Base-by-base conservation (phyloP, 2,888 invertebrate genomes). In the Allygus modestus region DNA sequence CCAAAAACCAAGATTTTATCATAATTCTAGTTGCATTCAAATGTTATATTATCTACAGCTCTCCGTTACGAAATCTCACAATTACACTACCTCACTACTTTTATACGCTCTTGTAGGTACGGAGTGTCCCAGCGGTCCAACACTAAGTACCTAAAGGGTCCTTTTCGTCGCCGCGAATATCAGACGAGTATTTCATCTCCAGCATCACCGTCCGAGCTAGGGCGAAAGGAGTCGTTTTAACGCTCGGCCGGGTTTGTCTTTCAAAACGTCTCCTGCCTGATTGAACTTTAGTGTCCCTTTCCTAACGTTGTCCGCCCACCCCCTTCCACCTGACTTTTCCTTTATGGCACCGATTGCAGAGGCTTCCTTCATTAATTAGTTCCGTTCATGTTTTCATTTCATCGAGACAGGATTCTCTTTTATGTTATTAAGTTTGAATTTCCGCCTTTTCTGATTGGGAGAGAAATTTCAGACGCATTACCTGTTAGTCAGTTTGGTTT, bases 301-400 rank as follows among this genome's bases (percentile, higher is more conserved):
- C 46, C 46, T 75, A 37, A 43, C 46, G 43, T 26, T 0, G 23
- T 20, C 20, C 51, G 1, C 51, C 51, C 23, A 9, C 51, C 58
- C 79, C 31, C 1, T 23, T 20, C 58, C 58, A 20, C 37, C n/a
- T 31, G 20, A 17, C 20, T 58, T n/a, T 58, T 58, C 58, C 58
- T 79, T 79, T 79, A 79, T 58, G 23, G 79, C 58, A n/a, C 28
- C 28, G 43, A 43, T 77, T 77, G 51, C 46, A n/a, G 41, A 33
- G 79, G 54, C 79, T 79, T 79, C 79, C 58, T 79, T 58, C 58
- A 79, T 79, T 79, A 79, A 79, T 79, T 79, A 79, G 79, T 79
- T 58, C 79, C 79, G 79, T 79, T 58, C 28, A 79, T 79, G 37
- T 54, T 79, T 79, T 79, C 79, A 54, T 58, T 54, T 79, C 37